Evolutionary conservation across 2,113 vertebrate genomes (phyloP).

Genomic region (Arenaria interpres): DNA sequence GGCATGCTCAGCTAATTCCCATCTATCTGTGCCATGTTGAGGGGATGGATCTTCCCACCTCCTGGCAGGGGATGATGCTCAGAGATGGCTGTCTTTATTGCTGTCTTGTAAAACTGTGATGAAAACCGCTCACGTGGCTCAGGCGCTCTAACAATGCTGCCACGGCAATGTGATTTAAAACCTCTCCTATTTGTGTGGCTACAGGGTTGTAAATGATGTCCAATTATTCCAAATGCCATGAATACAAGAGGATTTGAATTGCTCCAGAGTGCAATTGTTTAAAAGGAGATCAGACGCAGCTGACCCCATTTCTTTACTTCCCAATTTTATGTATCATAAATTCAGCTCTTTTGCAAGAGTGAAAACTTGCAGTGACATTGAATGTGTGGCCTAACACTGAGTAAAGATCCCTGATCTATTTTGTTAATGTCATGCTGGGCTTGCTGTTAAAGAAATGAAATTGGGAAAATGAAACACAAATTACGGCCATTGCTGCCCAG

Average conservation of each 20-base stretch:
- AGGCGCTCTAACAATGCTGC: background rate
- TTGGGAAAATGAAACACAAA: background rate
- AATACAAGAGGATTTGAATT: background rate
- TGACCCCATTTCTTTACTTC: background rate
- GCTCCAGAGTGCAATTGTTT: background rate
- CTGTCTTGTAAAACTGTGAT: accelerated
- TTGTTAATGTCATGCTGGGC: background rate
- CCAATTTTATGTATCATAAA: conserved; percentile 21
- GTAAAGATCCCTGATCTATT: background rate
- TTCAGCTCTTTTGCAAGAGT: background rate
- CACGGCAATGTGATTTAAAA: background rate
- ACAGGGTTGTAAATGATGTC: background rate
- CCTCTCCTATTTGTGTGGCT: background rate
- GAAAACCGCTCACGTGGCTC: background rate
- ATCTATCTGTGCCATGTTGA: accelerated
- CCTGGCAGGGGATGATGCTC: background rate
- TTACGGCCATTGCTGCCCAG: background rate
- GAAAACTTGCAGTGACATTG: background rate
- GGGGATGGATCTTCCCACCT: background rate
- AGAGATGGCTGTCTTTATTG: accelerated
- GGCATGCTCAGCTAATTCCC: background rate
- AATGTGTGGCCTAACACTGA: background rate
- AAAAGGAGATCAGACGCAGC: background rate
- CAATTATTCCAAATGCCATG: background rate
- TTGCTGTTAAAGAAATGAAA: background rate